Base-by-base conservation (phyloP, 30 jellyfish, hydroid and myxozoan species). In the Phacellophora camtschatica region DNA sequence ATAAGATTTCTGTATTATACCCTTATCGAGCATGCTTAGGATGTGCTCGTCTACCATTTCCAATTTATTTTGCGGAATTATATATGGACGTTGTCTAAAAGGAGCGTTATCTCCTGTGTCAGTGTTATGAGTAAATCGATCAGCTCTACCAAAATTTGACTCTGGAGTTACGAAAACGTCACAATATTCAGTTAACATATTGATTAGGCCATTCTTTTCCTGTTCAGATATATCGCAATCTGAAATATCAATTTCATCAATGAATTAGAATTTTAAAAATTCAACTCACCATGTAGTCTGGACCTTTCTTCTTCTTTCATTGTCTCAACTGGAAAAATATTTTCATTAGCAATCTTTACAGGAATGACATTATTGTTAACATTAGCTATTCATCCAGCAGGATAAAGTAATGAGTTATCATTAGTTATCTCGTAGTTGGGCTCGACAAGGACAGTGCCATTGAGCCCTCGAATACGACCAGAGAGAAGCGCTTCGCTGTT, bases 401-500 rank as follows among this genome's bases (percentile, higher is more conserved):
- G 76, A 51, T 25, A 74, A 4, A 74, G 46, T 11, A 51, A 34
- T 2, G 74, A 72, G 62, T 72, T 25, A 24, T 62, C 11, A 33
- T 76, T 46, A 3, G 87, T 5, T 74, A 74, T 54, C 53, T 57
- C 87, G 71, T 74, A 25, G 28, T 55, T 74, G 23, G 87, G 87
- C 31, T 74, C 87, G 48, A 48, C 84, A 2, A 71, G 53, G 5
- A 71, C 71, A 3, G 50, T 71, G 13, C 84, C 84, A 1, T 10
- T 1, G 29, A 71, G 25, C 75, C 75, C 75, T 5, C 5, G 62
- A 5, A 25, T 28, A 11, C 53, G 19, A 7, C 53, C 75, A 11
- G 7, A 9, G 19, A 61, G 55, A 20, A 61, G 55, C 8, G 75
- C 75, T 33, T 61, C 59, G 55, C 75, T 61, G 28, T 59, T 61